Percentiles rank a stretch among this genome's conserved stretches.
phyloP scores from a whole-genome alignment of 1,140 invertebrate genomes.

The Sycobia sp. region DNA sequence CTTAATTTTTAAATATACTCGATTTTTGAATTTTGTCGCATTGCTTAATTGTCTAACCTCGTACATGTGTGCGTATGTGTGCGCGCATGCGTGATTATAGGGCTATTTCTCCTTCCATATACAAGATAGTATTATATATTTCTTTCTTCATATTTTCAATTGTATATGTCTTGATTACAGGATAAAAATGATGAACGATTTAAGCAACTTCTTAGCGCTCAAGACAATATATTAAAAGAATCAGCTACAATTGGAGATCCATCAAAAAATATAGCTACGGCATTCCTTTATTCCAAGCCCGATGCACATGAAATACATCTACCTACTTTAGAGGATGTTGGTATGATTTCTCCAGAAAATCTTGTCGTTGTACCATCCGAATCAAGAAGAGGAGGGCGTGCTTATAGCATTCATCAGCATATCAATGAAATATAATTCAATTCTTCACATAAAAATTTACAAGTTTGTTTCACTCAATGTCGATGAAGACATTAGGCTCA shows the following conservation, averaged over 20 bases:
- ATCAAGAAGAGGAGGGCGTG: conserved; percentile 55
- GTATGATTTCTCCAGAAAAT: conserved; percentile 31
- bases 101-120: no score
- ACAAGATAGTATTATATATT: no score
- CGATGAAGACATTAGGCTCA: no score
- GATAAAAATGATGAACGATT: conserved; percentile 57
- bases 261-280: conserved; percentile 47
- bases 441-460: no score
- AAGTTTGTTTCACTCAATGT: no score
- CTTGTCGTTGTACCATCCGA: conserved; percentile 53
- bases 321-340: conserved; percentile 8
- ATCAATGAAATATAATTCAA: conserved; percentile 53
- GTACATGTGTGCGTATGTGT: no score
- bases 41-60: no score
- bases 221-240: conserved; percentile 56
- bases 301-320: conserved; percentile 34
- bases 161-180: no score
- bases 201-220: conserved; percentile 56
- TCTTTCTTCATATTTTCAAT: no score
- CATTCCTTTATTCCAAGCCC: conserved; percentile 54
- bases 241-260: conserved; percentile 53
- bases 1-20: no score
- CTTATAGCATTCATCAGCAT: conserved; percentile 59
- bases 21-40: no score
- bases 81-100: no score